phyloP scores from a whole-genome alignment of 2,888 invertebrate genomes.

The Hemithea aestivaria region DNA sequence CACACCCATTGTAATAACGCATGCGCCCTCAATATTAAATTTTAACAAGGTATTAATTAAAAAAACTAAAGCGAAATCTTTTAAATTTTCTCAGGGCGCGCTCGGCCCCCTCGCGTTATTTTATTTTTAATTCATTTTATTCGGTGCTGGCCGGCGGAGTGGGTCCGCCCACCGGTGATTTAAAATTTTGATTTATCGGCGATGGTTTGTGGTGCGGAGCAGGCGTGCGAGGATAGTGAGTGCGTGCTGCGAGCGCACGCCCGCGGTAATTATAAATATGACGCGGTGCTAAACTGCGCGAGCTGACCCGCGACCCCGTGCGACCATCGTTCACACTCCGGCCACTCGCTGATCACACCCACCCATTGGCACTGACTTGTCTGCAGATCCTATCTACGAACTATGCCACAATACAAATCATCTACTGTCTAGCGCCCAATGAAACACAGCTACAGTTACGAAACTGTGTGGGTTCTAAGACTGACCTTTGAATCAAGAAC shows the following conservation, averaged over 20 bases:
- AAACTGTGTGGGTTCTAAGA: too few relatives aligned
- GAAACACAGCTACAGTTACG: too few relatives aligned
- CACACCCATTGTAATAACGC: slow-evolving; percentile 78
- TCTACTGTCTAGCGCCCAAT: too few relatives aligned
- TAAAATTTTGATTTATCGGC: slow-evolving; percentile 79
- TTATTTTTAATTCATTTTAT: slow-evolving; percentile 79
- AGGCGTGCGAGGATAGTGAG: slow-evolving; percentile 38
- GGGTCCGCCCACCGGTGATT: slow-evolving; percentile 76
- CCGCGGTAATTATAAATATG: slow-evolving; percentile 76
- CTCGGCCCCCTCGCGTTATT: slow-evolving; percentile 65
- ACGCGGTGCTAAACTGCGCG: slow-evolving; percentile 77
- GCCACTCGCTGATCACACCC: slow-evolving; percentile 24
- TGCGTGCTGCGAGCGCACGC: slow-evolving; percentile 52
- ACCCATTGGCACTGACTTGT: slow-evolving; percentile 9
- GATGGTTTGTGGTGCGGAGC: slow-evolving; percentile 41
- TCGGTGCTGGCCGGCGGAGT: slow-evolving; percentile 68
- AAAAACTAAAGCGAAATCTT: slow-evolving; percentile 78
- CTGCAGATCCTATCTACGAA: slow-evolving; percentile 1
- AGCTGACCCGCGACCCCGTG: slow-evolving; percentile 63
- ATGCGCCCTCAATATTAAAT: slow-evolving; percentile 77
- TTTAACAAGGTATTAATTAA: slow-evolving; percentile 80
- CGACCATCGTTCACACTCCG: slow-evolving; percentile 46
- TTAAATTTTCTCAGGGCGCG: slow-evolving; percentile 76
- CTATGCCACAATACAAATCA: too few relatives aligned
- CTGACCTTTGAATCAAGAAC: too few relatives aligned